Evolutionary conservation across 2,113 vertebrate genomes (phyloP).

Genomic region (Oreochromis tanganicae): DNA sequence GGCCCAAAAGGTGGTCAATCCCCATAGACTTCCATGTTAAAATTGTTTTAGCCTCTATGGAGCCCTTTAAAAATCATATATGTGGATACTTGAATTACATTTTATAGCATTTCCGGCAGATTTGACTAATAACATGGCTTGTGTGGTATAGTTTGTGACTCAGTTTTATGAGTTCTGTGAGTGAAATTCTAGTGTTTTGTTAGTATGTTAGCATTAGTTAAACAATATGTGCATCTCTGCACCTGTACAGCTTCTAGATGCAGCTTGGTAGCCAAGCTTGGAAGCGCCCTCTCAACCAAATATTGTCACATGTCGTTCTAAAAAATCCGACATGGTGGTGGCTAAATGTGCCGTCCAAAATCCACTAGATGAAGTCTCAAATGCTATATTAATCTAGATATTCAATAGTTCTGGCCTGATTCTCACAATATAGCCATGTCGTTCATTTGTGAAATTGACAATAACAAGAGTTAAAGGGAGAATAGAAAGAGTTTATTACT

Average conservation of each 20-base stretch:
- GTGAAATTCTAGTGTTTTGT: not conserved
- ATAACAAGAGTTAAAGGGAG: not conserved
- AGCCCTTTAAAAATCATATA: not conserved
- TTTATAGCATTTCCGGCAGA: not conserved
- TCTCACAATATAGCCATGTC: not conserved
- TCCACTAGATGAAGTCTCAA: not conserved
- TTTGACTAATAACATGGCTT: not conserved
- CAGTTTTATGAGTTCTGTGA: not conserved
- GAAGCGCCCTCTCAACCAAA: not conserved
- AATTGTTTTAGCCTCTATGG: not conserved
- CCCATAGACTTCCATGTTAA: not conserved
- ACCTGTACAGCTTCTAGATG: not conserved
- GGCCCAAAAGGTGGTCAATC: not conserved
- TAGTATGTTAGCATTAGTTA: not conserved
- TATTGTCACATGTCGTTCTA: not conserved
- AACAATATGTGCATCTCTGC: accelerated
- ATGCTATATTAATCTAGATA: not conserved
- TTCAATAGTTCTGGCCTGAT: not conserved
- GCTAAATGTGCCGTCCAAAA: not conserved
- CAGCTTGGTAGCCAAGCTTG: not conserved
- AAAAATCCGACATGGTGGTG: not conserved
- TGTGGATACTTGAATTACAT: not conserved
- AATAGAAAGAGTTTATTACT: not conserved
- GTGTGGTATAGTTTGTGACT: not conserved
- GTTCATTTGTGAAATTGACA: not conserved